Evolutionary conservation across 2,797 vertebrate genomes (phyloP), one percentile per base, ranked within the genome.

Genomic region (Taenioides sp.): DNA sequence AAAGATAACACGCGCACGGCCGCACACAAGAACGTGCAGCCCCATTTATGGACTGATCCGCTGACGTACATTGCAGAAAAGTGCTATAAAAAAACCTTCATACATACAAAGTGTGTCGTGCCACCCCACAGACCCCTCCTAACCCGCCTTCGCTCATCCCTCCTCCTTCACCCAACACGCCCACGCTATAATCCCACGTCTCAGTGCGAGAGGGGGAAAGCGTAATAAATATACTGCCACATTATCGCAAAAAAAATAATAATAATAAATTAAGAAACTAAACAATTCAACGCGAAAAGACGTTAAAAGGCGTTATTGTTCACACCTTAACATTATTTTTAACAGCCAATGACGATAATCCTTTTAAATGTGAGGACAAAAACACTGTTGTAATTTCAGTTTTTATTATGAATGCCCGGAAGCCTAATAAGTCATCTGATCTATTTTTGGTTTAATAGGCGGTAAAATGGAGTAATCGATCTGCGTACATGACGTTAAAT

Each of bases 1-100:
- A 90, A 47, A 47, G 43, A 47, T 47, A 47, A 47, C 43, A 78
- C 84, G 77, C 67, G 86, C 81, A 87, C 87, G 85, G 85, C 87
- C 87, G 86, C 88, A 91, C 87, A 91, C 88, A 89, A 89, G 90
- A 91, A 88, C 93, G 80, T 83, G 75, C 87, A 94, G 86, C 91
- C 91, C 93, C 94, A 93, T 95, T 94, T 95, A 94, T 94, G 94
- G 94, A 94, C 90, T 91, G 92, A 93, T 94, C 93, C 93, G 92
- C 94, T 95, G 94, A 94, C 94, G 94, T 94, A 95, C 92, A 94
- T 94, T 95, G 94, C 94, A 95, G 94, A 94, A 91, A 94, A 95
- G 93, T 94, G 93, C 94, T 94, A 93, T 93, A 93, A 94, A 94
- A 93, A 92, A 92, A 93, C 91, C 90, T 93, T 94, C 93, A 92